Percentiles rank a stretch among this genome's conserved stretches.
Evolutionary conservation across 2,113 vertebrate genomes (phyloP).

Genomic region (Solea solea): DNA sequence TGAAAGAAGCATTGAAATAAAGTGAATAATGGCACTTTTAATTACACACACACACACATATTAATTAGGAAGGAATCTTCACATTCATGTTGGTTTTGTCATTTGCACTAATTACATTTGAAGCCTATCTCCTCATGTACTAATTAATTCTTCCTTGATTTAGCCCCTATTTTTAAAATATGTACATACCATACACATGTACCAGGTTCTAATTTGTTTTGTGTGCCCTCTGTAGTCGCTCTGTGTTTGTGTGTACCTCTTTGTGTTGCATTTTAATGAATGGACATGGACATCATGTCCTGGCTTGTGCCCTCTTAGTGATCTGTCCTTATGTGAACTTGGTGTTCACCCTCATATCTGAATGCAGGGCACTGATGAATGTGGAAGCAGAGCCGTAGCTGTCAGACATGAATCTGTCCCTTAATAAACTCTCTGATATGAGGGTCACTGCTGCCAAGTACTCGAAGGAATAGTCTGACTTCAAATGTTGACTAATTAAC

Average conservation of each 20-base stretch:
- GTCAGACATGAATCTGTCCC: conserved; percentile 15
- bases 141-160: conserved; percentile 5
- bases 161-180: conserved; percentile 7
- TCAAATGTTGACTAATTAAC: conserved; percentile 43
- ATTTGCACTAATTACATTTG: conserved; percentile 18
- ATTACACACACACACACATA: not conserved
- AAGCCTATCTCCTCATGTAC: conserved; percentile 7
- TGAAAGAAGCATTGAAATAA: not conserved
- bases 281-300: conserved; percentile 56
- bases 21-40: conserved; percentile 5
- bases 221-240: conserved; percentile 14
- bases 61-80: conserved; percentile 18
- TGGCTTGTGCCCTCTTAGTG: conserved; percentile 32
- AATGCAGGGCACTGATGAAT: conserved; percentile 41
- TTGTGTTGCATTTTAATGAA: conserved; percentile 22
- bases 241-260: conserved; percentile 13
- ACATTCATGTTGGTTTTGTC: conserved; percentile 6
- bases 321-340: conserved; percentile 11
- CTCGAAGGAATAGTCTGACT: conserved; percentile 1
- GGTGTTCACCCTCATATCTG: conserved; percentile 25
- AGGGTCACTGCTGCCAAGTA: conserved; percentile 18
- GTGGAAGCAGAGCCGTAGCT: conserved; percentile 1
- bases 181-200: conserved; percentile 35
- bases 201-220: conserved; percentile 40
- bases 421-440: not conserved